Evolutionary conservation across 2,797 vertebrate genomes (phyloP).

Genomic region (Adrianichthys oophorus): DNA sequence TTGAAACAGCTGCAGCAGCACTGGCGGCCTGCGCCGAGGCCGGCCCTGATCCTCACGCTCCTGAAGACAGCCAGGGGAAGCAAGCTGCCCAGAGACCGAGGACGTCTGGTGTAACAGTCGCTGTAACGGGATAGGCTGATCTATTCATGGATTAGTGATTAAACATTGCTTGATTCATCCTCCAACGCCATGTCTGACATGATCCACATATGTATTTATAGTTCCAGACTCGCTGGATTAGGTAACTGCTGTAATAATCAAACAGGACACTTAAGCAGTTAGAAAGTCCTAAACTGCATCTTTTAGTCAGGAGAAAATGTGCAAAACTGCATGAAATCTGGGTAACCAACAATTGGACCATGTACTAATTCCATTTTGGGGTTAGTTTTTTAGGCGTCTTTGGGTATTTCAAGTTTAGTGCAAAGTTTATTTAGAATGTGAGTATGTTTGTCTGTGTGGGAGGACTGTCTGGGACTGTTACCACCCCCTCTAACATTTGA

Average conservation of each 20-base stretch:
- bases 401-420: constrained; percentile 67
- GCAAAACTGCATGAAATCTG: constrained; percentile 9
- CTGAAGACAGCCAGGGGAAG: constrained; percentile 53
- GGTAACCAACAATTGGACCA: not conserved
- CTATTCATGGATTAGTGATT: constrained; percentile 80
- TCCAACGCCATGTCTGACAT: constrained; percentile 48
- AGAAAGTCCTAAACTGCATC: not conserved
- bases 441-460: constrained; percentile 40
- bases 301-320: not conserved
- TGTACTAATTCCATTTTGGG: constrained; percentile 36
- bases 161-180: constrained; percentile 37
- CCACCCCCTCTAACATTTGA: constrained; percentile 15
- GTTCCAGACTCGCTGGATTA: constrained; percentile 57
- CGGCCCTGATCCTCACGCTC: constrained; percentile 54
- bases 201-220: constrained; percentile 47
- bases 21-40: too few species aligned
- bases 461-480: constrained; percentile 46
- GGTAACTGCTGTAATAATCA: constrained; percentile 46
- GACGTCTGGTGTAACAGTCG: constrained; percentile 24
- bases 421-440: constrained; percentile 36
- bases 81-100: constrained; percentile 25
- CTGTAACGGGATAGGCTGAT: constrained; percentile 72
- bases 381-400: constrained; percentile 45
- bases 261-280: constrained; percentile 32
- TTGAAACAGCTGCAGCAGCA: too few species aligned